Conservation (phyloP, 2,888 invertebrate genomes). For the Leptogaster cylindrica region DNA sequence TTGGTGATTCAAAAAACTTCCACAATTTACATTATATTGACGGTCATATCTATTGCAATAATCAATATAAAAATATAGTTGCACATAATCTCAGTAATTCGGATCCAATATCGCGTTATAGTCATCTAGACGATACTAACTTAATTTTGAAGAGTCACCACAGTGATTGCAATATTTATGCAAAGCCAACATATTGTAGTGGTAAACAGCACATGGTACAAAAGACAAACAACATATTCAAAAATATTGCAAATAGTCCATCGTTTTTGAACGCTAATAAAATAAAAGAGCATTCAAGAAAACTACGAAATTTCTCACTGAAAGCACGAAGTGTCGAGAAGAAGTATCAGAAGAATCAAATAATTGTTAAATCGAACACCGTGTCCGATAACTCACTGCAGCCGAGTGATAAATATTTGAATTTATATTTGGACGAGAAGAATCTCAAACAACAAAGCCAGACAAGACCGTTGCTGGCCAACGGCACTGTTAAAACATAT, state of each 20-base stretch:
- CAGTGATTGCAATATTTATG: constrained; percentile 58
- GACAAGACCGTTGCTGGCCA: constrained; percentile 52
- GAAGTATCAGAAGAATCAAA: constrained; percentile 56
- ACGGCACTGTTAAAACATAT: constrained; percentile 59
- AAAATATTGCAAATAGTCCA: constrained; percentile 61
- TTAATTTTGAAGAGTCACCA: constrained; percentile 58
- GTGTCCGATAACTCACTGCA: constrained; percentile 61
- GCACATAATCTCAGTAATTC: constrained; percentile 55
- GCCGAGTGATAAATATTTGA: constrained; percentile 60
- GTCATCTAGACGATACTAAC: constrained; percentile 51
- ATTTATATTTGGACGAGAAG: constrained; percentile 59
- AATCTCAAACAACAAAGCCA: constrained; percentile 49
- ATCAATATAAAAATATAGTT: constrained; percentile 44
- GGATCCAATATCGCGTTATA: constrained; percentile 53
- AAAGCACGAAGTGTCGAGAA: constrained; percentile 53
- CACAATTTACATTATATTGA: constrained; percentile 47
- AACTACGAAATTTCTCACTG: constrained; percentile 59
- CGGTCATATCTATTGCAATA: constrained; percentile 50
- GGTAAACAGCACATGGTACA: constrained; percentile 52
- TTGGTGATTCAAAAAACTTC: constrained; percentile 49
- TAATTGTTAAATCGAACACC: constrained; percentile 60
- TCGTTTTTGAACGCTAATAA: constrained; percentile 60
- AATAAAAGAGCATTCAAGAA: constrained; percentile 61
- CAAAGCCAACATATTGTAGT: constrained; percentile 50
- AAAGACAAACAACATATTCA: constrained; percentile 59